Base-by-base conservation (phyloP, 2,797 vertebrate genomes). In the Typhlichthys subterraneus region DNA sequence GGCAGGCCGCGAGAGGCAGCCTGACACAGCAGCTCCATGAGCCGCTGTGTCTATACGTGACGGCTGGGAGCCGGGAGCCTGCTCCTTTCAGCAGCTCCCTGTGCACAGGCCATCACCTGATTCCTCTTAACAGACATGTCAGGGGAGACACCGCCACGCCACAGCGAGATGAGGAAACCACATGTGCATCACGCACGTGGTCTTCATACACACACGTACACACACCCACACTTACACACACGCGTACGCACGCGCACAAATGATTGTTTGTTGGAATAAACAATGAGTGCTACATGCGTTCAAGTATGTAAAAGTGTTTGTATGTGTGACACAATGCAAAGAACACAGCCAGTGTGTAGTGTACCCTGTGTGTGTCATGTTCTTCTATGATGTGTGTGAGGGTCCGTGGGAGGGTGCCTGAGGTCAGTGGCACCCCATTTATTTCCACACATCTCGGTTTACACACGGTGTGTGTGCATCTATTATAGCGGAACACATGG, bases 81-180 rank as follows among this genome's bases (percentile, higher is more conserved):
- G 69, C 76, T 74, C 70, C 76, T 88, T 82, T 91, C 80, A 85
- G 31, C 83, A 77, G 77, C 53, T 65, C 33, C 10, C 66, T 10
- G 47, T 5, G 42, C 59, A 62, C 66, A 75, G 42, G 51, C 61
- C 72, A 79, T 82, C 82, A 88, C 79, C 79, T 75, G 81, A 81
- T 75, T 84, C 69, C 73, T 63, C 78, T 85, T 85, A 88, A 88
- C 73, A 86, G 74, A 85, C 76, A 77, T 80, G 79, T 88, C 83
- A 87, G 66, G 67, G 31, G 60, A 86, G 78, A 86, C 69, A 68
- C 75, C 57, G 59, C 70, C 70, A 63, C 19, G 75, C 72, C 77
- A 85, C 79, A 45, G 51, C 58, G 70, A 72, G 77, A 89, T 84
- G 85, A 81, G 81, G 73, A 88, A 88, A 87, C 81, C 84, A 88